phyloP scores from a whole-genome alignment of 1,140 invertebrate genomes.

The Nephila pilipes region DNA sequence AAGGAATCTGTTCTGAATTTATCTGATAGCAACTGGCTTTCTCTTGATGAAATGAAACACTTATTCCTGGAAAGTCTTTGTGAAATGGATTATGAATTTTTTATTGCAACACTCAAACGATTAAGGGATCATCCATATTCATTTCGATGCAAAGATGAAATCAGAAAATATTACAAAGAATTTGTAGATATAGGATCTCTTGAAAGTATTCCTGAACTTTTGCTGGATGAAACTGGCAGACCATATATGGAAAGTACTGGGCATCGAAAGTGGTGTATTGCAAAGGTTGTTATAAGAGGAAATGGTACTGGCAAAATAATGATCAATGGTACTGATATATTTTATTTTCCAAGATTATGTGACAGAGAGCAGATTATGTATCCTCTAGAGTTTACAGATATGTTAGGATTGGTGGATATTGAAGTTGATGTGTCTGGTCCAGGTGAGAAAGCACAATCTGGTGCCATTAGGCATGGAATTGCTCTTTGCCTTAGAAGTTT shows the following conservation, averaged over 20 bases:
- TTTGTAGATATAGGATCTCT: constrained; percentile 83
- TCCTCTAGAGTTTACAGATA: constrained; percentile 90
- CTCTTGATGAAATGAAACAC: constrained; percentile 86
- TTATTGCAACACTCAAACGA: constrained; percentile 87
- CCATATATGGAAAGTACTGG: constrained; percentile 87
- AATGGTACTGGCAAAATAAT: constrained; percentile 91
- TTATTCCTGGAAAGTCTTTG: constrained; percentile 87
- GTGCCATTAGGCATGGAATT: constrained; percentile 92
- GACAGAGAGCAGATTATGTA: constrained; percentile 88
- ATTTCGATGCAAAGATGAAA: constrained; percentile 85
- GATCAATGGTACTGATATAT: constrained; percentile 88
- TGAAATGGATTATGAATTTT: constrained; percentile 88
- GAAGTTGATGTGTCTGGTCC: constrained; percentile 85
- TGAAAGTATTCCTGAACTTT: constrained; percentile 83
- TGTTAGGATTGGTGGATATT: constrained; percentile 91
- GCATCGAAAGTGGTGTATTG: constrained; percentile 86
- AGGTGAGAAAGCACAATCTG: constrained; percentile 89
- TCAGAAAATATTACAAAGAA: constrained; percentile 86
- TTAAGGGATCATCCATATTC: constrained; percentile 87
- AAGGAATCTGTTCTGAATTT: constrained; percentile 82
- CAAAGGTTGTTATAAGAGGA: constrained; percentile 85
- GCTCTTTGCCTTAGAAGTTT: constrained; percentile 90
- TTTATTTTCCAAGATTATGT: constrained; percentile 87
- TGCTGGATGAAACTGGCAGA: constrained; percentile 86
- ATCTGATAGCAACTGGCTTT: constrained; percentile 85